Evolutionary conservation across 30 jellyfish, hydroid and myxozoan genomes (phyloP).

Genomic region (Aurelia aurita): DNA sequence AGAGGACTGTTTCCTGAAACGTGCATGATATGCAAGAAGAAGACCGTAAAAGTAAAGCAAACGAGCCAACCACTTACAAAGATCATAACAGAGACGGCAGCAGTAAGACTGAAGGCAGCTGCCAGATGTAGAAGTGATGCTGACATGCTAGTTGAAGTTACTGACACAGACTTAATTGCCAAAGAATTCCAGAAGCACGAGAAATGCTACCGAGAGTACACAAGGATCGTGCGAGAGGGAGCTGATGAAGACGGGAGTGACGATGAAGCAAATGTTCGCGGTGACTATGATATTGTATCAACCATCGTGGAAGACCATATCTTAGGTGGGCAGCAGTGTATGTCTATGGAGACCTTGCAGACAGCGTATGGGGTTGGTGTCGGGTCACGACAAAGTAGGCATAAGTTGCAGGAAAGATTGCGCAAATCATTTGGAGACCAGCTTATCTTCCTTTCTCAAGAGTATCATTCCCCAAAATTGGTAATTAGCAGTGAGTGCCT

Average conservation of each 20-base stretch:
- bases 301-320: not conserved
- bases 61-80: slow-evolving; percentile 5
- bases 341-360: slow-evolving; percentile 51
- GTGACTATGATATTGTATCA: no score
- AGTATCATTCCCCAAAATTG: slow-evolving; percentile 13
- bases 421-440: not conserved
- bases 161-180: slow-evolving; percentile 35
- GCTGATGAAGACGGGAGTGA: not conserved
- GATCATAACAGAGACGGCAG: slow-evolving; percentile 33
- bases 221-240: not conserved
- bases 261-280: not conserved
- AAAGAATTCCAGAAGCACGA: slow-evolving; percentile 48
- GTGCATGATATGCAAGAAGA: slow-evolving; percentile 45
- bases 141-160: not conserved
- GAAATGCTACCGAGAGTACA: slow-evolving; percentile 40
- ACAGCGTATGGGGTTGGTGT: not conserved
- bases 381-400: not conserved
- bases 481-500: slow-evolving; percentile 38
- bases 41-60: slow-evolving; percentile 11
- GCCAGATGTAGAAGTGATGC: slow-evolving; percentile 1
- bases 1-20: slow-evolving; percentile 16
- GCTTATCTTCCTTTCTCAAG: not conserved
- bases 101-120: slow-evolving; percentile 17
- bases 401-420: slow-evolving; percentile 22
- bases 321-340: slow-evolving; percentile 32